Percentiles rank a stretch among this genome's conserved stretches.
These are phyloP conservation scores for Calameuta filiformis DNA, from an alignment of 2,888 invertebrate genomes.

Conservation along the genomic window DNA sequence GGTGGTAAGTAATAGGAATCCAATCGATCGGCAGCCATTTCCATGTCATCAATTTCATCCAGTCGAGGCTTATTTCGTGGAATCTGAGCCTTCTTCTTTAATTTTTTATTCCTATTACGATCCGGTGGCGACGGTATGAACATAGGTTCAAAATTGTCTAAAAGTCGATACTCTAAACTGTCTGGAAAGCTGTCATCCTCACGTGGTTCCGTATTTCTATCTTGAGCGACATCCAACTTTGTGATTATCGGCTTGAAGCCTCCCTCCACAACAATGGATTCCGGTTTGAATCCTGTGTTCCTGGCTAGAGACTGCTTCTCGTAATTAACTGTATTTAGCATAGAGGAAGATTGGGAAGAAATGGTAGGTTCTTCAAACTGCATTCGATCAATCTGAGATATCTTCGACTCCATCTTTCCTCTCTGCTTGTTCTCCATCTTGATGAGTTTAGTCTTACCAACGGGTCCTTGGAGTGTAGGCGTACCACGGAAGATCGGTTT, in stretches of 20 bases:
- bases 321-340: background rate
- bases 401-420: slow-evolving; percentile 33
- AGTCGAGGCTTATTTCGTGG: slow-evolving; percentile 19
- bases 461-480: background rate
- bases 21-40: slow-evolving; percentile 78
- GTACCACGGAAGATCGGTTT: background rate
- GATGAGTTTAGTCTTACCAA: slow-evolving; percentile 35
- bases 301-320: slow-evolving; percentile 64
- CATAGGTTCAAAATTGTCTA: slow-evolving; percentile 81
- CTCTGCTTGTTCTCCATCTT: slow-evolving; percentile 44
- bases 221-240: slow-evolving; percentile 46
- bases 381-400: slow-evolving; percentile 26
- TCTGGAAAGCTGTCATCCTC: slow-evolving; percentile 62
- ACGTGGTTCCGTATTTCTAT: slow-evolving; percentile 51
- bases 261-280: slow-evolving; percentile 83
- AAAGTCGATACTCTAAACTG: slow-evolving; percentile 64
- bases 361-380: background rate
- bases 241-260: slow-evolving; percentile 85
- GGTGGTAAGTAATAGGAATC: slow-evolving; percentile 83
- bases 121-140: slow-evolving; percentile 84
- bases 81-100: slow-evolving; percentile 29
- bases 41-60: slow-evolving; percentile 70
- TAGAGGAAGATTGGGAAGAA: background rate
- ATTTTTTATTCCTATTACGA: slow-evolving; percentile 61
- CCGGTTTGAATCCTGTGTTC: slow-evolving; percentile 84